Conservation (phyloP, 2,888 invertebrate genomes). For the Teinopalpus imperialis region DNA sequence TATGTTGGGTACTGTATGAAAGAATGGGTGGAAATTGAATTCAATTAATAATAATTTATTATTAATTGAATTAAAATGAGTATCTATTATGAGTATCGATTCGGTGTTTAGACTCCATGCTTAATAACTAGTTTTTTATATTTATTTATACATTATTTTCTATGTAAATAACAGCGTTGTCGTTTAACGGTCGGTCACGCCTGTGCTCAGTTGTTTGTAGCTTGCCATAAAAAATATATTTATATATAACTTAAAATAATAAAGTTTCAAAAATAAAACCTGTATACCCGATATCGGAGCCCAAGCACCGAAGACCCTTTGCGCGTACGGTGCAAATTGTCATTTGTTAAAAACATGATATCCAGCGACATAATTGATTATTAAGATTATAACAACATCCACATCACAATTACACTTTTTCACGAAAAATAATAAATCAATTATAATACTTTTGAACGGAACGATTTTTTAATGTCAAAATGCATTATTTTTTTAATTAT, state of each 20-base stretch:
- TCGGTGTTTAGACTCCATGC: too few relatives aligned
- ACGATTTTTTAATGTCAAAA: constrained; percentile 67
- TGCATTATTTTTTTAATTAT: constrained; percentile 53
- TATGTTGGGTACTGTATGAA: too few relatives aligned
- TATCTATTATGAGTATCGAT: too few relatives aligned
- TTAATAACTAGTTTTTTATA: too few relatives aligned
- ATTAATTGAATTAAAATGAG: too few relatives aligned
- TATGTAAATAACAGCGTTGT: too few relatives aligned
- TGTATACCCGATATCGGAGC: constrained; percentile 73
- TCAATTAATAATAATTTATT: too few relatives aligned
- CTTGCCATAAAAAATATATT: too few relatives aligned
- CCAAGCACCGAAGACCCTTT: constrained; percentile 73
- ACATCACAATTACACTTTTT: constrained; percentile 38
- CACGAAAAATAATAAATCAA: constrained; percentile 39
- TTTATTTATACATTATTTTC: too few relatives aligned
- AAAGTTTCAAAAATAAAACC: not conserved
- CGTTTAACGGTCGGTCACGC: too few relatives aligned
- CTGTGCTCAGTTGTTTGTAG: too few relatives aligned
- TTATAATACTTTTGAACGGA: constrained; percentile 42
- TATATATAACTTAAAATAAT: not conserved
- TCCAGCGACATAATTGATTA: constrained; percentile 62
- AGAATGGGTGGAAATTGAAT: too few relatives aligned
- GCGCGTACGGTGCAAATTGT: constrained; percentile 74
- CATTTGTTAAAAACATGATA: constrained; percentile 80
- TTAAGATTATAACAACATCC: constrained; percentile 4